Evolutionary conservation across 2,113 vertebrate species (phyloP), one percentile per base, ranked within the genome.

Genomic region (Platanista minor): DNA sequence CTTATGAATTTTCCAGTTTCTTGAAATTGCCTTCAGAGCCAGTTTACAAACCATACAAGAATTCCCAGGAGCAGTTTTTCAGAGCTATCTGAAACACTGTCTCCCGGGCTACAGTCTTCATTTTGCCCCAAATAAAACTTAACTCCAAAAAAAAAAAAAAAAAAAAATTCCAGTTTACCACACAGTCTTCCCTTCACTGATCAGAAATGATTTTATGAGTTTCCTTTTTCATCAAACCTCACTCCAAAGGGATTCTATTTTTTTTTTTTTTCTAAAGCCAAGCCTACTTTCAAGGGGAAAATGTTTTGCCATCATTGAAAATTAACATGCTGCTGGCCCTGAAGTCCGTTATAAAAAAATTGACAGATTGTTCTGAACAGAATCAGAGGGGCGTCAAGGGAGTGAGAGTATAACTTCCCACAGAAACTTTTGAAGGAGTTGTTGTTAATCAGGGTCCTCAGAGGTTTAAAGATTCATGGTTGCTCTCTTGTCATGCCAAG

Each of bases 181-280:
- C 25, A 72, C 49, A 67, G 74, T 62, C 69, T 93, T 94, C 57
- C 36, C 15, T 95, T 95, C 80, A 69, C 21, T 81, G 67, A 83
- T 90, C 36, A 66, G 52, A 91, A 81, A 91, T 91, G 21, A 81
- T 91, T 95, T 67, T 88, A 41, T 49, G 31, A 92, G 82, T 29
- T 97, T 49, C 8, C 54, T 61, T 90, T 71, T 41, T 59, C 72
- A 87, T 80, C 69, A 36, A 29, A 57, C 67, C 27, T 96, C 25
- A 87, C 23, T 86, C 20, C 80, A 95, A 87, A 94, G 69, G 62
- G 25, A 64, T 87, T 66, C 20, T 86, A 1, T 17, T 41, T 82
- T 49, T 88, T 21, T 74, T 61, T 82, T 59, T 91, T 90, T 81
- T 84, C 77, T 82, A 75, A 97, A 71, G 23, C 80, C 52, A 94